Conservation (phyloP, 2,797 vertebrate genomes). For the Pelodytes ibericus region DNA sequence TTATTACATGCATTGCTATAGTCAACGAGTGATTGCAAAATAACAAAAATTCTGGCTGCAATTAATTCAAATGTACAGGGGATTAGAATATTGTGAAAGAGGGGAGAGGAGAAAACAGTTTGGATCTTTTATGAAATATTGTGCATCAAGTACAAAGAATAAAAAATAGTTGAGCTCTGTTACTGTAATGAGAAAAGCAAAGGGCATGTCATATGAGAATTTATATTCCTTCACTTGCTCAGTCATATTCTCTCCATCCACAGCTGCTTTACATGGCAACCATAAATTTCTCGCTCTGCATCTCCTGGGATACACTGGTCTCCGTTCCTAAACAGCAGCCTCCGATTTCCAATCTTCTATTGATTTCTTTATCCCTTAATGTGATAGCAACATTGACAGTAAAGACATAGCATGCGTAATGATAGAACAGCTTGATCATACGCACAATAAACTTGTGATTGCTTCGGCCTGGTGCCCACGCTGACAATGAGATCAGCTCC, state of each 20-base stretch:
- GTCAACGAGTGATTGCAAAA: conserved; percentile 14
- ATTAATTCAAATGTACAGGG: not conserved
- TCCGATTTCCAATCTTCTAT: not conserved
- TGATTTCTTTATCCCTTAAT: conserved; percentile 30
- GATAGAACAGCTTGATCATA: conserved; percentile 32
- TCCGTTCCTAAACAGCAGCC: not conserved
- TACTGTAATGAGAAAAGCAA: conserved; percentile 40
- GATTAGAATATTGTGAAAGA: not conserved
- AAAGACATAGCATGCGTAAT: conserved; percentile 28
- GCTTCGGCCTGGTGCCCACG: conserved; percentile 31
- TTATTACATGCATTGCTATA: conserved; percentile 25
- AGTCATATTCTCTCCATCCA: not conserved
- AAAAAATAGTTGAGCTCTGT: conserved; percentile 19
- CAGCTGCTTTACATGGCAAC: conserved; percentile 30
- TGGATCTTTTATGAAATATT: conserved; percentile 16
- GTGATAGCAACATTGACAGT: conserved; percentile 29
- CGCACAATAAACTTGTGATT: conserved; percentile 47
- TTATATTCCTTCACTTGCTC: conserved; percentile 22
- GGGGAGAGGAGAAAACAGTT: conserved; percentile 1
- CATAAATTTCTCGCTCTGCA: conserved; percentile 14
- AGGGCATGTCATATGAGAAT: conserved; percentile 38
- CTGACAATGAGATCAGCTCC: conserved; percentile 23
- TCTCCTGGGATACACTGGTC: not conserved
- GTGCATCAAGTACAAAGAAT: conserved; percentile 29
- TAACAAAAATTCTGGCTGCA: conserved; percentile 7